phyloP scores from a whole-genome alignment of 2,113 vertebrate species.

The Antigone vipio region DNA sequence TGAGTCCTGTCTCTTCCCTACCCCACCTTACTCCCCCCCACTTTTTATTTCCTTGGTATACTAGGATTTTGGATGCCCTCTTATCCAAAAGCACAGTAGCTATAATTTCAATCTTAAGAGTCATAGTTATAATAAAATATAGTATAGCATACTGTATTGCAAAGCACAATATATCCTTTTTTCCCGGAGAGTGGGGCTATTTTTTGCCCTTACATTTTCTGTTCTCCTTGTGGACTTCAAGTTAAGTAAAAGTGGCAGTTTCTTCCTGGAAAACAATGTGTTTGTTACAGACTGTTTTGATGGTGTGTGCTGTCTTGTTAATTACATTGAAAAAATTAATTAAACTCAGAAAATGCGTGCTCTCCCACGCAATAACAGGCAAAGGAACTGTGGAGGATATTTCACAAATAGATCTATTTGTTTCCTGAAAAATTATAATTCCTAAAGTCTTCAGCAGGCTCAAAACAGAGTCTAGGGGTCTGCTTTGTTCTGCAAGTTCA shows the following conservation, averaged over 20 bases:
- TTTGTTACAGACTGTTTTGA: not conserved
- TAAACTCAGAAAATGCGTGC: not conserved
- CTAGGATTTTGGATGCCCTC: not conserved
- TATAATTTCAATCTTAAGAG: not conserved
- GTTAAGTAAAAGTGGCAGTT: not conserved
- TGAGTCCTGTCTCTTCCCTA: not conserved
- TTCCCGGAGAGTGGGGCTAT: not conserved
- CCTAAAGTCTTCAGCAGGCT: not conserved
- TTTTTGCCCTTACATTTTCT: not conserved
- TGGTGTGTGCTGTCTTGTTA: not conserved
- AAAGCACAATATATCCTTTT: not conserved
- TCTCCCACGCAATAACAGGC: not conserved
- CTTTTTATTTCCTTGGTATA: not conserved
- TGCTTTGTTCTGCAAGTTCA: not conserved
- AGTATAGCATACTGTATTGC: not conserved
- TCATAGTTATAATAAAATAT: not conserved
- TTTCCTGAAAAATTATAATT: not conserved
- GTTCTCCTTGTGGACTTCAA: not conserved
- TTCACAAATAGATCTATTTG: not conserved
- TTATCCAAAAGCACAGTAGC: not conserved
- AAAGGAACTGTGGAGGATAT: not conserved
- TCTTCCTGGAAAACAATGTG: not conserved
- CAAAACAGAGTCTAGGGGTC: not conserved
- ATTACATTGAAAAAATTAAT: not conserved
- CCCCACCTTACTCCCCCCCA: accelerated